Conservation (phyloP, 2,888 invertebrate species). For the Salticus scenicus region DNA sequence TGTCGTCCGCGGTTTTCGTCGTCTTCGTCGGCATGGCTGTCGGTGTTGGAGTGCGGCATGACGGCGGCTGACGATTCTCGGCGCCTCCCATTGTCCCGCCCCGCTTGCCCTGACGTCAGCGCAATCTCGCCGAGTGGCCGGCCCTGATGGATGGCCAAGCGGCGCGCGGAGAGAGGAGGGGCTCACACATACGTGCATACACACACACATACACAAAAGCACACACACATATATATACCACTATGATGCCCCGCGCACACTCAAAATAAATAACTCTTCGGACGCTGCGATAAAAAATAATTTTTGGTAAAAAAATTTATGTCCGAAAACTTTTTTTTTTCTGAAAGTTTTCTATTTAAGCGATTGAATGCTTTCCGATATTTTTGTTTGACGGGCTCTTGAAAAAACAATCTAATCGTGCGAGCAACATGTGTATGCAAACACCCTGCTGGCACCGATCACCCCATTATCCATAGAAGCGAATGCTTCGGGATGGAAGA, state of each 20-base stretch:
- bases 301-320: neutral
- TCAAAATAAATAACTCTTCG: conserved; percentile 6
- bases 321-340: neutral
- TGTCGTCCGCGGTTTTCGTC: neutral
- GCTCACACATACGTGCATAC: neutral
- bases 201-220: neutral
- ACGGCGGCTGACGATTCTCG: neutral
- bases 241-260: neutral
- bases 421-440: conserved; percentile 17
- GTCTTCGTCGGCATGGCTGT: conserved; percentile 14
- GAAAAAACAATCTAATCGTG: neutral
- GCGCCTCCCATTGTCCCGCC: conserved; percentile 12
- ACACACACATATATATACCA: no score
- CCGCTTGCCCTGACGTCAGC: conserved; percentile 12
- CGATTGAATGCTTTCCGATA: neutral
- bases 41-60: neutral
- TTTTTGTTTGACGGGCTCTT: neutral
- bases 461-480: neutral
- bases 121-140: conserved; percentile 14
- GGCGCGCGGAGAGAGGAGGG: conserved; percentile 8
- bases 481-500: neutral
- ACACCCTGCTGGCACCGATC: conserved; percentile 16
- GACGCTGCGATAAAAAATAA: conserved; percentile 1
- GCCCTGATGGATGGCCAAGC: conserved; percentile 14
- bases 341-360: neutral